Evolutionary conservation across 2,888 invertebrate species (phyloP).

Genomic region (Arrhopalites spinosus): DNA sequence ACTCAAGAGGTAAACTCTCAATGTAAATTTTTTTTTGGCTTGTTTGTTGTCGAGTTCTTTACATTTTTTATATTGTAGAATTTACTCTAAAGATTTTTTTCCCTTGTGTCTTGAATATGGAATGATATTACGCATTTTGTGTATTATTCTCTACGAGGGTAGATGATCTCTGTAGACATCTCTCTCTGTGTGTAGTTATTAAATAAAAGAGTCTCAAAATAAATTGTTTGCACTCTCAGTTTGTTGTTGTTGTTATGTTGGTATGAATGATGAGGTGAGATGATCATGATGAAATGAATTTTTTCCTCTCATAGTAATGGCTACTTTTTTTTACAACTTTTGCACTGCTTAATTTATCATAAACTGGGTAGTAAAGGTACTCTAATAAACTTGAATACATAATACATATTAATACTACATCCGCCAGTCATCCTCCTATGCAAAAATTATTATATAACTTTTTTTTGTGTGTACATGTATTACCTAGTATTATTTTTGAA

Average conservation of each 20-base stretch:
- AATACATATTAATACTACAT: neutral
- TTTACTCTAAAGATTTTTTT: neutral
- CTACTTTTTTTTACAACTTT: neutral
- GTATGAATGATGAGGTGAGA: conserved; percentile 4
- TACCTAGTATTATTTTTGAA: neutral
- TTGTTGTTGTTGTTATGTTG: neutral
- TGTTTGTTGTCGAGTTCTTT: too few species aligned
- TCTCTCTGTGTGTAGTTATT: too few species aligned
- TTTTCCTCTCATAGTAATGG: neutral
- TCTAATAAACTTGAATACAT: neutral
- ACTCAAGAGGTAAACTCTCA: too few species aligned
- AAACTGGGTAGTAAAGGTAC: neutral
- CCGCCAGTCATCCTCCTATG: neutral
- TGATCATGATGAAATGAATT: conserved; percentile 6
- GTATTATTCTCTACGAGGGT: neutral
- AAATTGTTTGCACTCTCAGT: neutral
- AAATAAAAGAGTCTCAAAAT: neutral
- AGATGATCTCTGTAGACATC: neutral
- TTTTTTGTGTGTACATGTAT: neutral
- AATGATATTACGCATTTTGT: neutral
- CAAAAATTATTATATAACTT: neutral
- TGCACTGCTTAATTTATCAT: too few species aligned
- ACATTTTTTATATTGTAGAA: too few species aligned
- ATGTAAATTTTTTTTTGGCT: too few species aligned
- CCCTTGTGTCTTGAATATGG: neutral